These are phyloP conservation scores for Bucorvus abyssinicus DNA, from an alignment of 2,797 vertebrate genomes.

Conservation along the genomic window DNA sequence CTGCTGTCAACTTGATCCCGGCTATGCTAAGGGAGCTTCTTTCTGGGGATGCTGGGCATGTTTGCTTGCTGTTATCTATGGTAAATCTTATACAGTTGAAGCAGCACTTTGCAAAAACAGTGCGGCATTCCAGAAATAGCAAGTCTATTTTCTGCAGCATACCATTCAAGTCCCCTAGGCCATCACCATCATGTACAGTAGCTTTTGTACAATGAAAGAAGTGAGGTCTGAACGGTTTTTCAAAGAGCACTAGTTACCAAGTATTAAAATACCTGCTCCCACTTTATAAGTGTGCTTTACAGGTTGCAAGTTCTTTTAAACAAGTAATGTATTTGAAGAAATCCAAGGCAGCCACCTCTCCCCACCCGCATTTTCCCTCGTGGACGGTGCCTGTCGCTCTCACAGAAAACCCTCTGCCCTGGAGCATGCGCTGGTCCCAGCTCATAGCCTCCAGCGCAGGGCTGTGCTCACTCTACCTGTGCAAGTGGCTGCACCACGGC, in stretches of 20 bases:
- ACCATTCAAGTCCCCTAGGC: neutral
- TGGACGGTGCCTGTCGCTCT: neutral
- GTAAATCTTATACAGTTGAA: constrained; percentile 34
- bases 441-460: neutral
- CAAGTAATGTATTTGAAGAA: neutral
- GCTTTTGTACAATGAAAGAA: neutral
- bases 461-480: neutral
- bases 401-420: neutral
- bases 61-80: constrained; percentile 44
- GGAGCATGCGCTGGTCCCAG: rapidly evolving
- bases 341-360: neutral
- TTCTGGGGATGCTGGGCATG: constrained; percentile 45
- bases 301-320: neutral
- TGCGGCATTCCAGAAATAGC: constrained; percentile 48
- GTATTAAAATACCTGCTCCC: neutral
- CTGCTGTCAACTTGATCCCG: constrained; percentile 36
- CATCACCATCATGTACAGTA: neutral
- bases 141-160: constrained; percentile 49
- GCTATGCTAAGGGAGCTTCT: constrained; percentile 24
- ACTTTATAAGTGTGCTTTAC: neutral
- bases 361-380: neutral
- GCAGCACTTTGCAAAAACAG: constrained; percentile 40
- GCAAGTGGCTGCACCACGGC: neutral
- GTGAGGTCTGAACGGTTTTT: neutral
- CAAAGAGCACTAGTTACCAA: neutral